phyloP scores from a whole-genome alignment of 2,888 invertebrate genomes.

The Melanotus villosus region DNA sequence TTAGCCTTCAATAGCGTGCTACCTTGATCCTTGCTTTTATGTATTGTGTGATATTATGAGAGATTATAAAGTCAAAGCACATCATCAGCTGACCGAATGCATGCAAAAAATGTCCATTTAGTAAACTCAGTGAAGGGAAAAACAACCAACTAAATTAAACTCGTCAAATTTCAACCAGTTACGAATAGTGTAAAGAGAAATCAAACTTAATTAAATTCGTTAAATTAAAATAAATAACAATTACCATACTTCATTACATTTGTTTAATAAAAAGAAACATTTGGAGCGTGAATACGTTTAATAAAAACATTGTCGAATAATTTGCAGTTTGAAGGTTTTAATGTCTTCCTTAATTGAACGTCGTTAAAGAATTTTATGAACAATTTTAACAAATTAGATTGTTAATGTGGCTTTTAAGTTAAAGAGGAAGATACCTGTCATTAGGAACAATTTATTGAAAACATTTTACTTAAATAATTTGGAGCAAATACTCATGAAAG shows the following conservation, averaged over 20 bases:
- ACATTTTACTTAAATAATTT: too few relatives aligned
- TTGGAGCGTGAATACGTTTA: background rate
- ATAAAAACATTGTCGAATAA: background rate
- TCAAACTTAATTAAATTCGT: too few relatives aligned
- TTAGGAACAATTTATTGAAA: too few relatives aligned
- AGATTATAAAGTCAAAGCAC: conserved; percentile 16
- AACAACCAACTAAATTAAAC: background rate
- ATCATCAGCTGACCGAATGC: conserved; percentile 22
- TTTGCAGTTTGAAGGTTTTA: background rate
- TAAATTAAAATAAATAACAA: background rate
- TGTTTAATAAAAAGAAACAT: background rate
- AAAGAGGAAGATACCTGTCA: too few relatives aligned
- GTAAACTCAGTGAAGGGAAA: conserved; percentile 10
- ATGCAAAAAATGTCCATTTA: conserved; percentile 5
- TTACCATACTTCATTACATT: background rate
- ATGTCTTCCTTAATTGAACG: background rate
- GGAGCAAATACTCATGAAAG: too few relatives aligned
- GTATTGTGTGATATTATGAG: background rate
- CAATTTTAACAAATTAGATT: too few relatives aligned
- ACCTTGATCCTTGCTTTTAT: conserved; percentile 12
- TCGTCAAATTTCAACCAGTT: background rate
- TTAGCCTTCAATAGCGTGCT: background rate
- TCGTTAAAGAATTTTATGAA: background rate
- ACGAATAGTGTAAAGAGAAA: background rate
- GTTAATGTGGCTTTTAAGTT: too few relatives aligned